These are phyloP conservation scores for Phymastichus coffea DNA, from an alignment of 1,140 invertebrate species.

Conservation along the genomic window DNA sequence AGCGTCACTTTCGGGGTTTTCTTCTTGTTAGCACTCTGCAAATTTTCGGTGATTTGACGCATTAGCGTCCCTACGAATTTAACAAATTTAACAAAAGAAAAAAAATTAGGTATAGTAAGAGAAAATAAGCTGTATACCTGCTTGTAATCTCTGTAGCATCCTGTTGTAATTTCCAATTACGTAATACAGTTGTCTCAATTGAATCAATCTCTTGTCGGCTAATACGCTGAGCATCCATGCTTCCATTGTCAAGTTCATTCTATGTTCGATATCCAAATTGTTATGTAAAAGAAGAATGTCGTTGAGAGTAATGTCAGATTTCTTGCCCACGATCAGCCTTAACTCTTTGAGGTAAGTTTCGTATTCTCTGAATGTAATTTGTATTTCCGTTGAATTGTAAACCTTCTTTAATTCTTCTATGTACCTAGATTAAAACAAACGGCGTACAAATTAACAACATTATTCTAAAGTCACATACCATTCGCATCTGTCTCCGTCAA, in stretches of 20 bases:
- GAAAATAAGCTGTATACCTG: too few relatives aligned
- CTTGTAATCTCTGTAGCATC: neutral
- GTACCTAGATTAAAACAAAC: neutral
- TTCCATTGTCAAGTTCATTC: conserved; percentile 1
- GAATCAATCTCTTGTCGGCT: neutral
- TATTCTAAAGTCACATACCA: neutral
- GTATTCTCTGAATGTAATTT: neutral
- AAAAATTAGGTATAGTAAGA: neutral
- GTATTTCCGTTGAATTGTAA: neutral
- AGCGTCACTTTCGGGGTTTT: neutral
- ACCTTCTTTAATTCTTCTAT: neutral
- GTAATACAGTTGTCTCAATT: neutral
- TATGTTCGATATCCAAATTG: conserved; percentile 8
- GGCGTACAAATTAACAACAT: too few relatives aligned
- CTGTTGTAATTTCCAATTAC: neutral
- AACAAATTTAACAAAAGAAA: neutral
- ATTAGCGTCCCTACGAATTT: neutral
- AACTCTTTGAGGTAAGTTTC: neutral
- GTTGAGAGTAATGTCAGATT: neutral
- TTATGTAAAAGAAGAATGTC: conserved; percentile 13
- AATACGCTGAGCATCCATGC: conserved; percentile 9
- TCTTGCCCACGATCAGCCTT: neutral
- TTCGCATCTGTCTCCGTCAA: neutral
- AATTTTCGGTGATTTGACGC: neutral
- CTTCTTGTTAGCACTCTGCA: neutral